Evolutionary conservation across 2,113 vertebrate genomes (phyloP).

Genomic region (Mustela lutreola): DNA sequence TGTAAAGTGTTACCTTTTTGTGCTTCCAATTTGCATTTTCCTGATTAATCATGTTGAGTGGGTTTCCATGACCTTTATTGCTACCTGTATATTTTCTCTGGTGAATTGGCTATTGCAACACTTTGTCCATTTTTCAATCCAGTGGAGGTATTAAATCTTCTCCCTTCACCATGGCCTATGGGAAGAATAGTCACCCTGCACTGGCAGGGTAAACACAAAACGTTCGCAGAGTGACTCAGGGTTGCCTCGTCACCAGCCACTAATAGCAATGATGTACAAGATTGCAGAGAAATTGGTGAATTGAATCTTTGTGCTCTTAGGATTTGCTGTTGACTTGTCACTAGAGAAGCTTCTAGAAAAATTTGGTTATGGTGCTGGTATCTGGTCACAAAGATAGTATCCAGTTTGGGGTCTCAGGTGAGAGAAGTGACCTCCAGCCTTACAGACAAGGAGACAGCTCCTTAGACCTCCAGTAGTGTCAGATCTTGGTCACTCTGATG

Average conservation of each 20-base stretch:
- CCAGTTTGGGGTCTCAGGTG: neutral
- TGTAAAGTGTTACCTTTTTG: neutral
- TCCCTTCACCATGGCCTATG: neutral
- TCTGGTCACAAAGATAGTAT: neutral
- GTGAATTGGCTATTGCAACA: neutral
- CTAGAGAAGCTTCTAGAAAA: neutral
- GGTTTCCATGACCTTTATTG: neutral
- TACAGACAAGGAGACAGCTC: neutral
- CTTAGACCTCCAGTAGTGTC: neutral
- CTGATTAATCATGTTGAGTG: neutral
- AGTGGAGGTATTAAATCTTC: neutral
- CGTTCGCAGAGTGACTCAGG: neutral
- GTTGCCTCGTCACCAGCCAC: neutral
- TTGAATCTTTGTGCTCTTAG: neutral
- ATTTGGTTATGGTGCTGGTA: neutral
- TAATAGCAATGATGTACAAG: neutral
- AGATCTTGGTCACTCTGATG: neutral
- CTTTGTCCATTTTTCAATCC: neutral
- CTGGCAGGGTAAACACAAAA: neutral
- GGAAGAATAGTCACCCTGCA: neutral
- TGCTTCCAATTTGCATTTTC: conserved; percentile 23
- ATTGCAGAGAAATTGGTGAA: neutral
- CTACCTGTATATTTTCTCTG: neutral
- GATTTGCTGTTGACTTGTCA: neutral
- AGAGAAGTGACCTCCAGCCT: neutral